These are phyloP conservation scores for Leptatherina wallacei DNA, from an alignment of 2,797 vertebrate genomes.

Conservation along the genomic window DNA sequence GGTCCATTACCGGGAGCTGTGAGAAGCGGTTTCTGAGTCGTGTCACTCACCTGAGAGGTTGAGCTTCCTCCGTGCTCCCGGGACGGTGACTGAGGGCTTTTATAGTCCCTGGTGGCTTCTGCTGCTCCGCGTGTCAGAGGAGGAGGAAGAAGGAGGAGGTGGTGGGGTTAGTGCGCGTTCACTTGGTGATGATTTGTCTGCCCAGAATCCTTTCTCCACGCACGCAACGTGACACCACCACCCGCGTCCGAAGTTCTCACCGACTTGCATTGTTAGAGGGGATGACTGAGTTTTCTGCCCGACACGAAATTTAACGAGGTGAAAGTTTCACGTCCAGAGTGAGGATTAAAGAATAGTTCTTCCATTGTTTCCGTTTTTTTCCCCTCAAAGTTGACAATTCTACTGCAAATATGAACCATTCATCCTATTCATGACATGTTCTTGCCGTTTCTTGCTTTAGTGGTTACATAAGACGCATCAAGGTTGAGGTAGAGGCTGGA, in stretches of 20 bases:
- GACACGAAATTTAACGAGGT: neutral
- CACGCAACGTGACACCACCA: conserved; percentile 42
- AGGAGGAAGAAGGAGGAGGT: conserved; percentile 12
- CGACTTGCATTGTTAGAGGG: neutral
- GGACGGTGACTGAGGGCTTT: conserved; percentile 50
- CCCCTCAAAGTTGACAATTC: neutral
- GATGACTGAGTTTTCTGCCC: conserved; percentile 40
- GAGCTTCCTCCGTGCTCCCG: conserved; percentile 62
- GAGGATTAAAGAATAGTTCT: neutral
- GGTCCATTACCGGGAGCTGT: neutral
- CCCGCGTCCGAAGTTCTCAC: conserved; percentile 65
- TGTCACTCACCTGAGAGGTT: conserved; percentile 77
- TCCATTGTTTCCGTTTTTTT: neutral
- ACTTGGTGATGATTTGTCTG: conserved; percentile 49
- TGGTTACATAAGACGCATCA: neutral
- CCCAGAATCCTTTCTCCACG: conserved; percentile 32
- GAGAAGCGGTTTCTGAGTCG: neutral
- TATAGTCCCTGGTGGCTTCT: conserved; percentile 67
- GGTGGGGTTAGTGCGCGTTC: conserved; percentile 18
- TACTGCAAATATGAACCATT: neutral
- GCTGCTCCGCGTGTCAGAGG: conserved; percentile 6
- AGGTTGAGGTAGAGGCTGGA: too few species aligned
- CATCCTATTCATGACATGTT: neutral
- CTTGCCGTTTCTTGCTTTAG: neutral
- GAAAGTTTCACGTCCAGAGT: conserved; percentile 16